Evolutionary conservation across 1,140 invertebrate species (phyloP), one percentile per base, ranked within the genome.

Genomic region (Acromyrmex echinatior): DNA sequence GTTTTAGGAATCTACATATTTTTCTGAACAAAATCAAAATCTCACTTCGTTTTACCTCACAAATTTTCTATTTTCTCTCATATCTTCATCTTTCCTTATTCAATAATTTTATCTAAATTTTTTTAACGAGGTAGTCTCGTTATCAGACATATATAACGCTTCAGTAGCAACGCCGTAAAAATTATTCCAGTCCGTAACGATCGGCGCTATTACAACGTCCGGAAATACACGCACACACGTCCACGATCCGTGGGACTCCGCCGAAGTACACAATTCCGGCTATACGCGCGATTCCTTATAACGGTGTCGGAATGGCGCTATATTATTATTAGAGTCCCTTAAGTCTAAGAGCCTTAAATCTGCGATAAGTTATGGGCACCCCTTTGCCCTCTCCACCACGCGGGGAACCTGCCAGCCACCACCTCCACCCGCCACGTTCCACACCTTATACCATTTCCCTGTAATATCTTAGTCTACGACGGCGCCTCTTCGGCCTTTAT

Each of bases 301-400:
- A 92, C 93, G 87, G 86, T 88, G 90, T 77, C 87, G 87, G 91
- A 93, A 93, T 93, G 94, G 92, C 93, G 94, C 94, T 95, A 95
- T 95, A 95, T 95, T 95, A 95, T 95, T 95, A 95, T 95, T 95
- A 95, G 94, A 95, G 94, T 95, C 95, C 95, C 95, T 95, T 95
- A 95, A 95, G 95, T 95, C 95, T 95, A 95, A 95, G 95, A 95
- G 95, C 95, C 94, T 95, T 95, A 95, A 95, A 95, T 95, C 95
- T 95, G 95, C 95, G 95, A 95, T 95, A 95, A 95, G 94, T 95
- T 95, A 95, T 95, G 95, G 94, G 94, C 92, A 93, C 93, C 93
- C 94, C 94, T 92, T 90, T 90, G 51, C 89, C 89, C 92, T 90
- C 87, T 86, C 92, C 87, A 89, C 91, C 91, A 88, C 88, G 87